Base-by-base conservation (phyloP, 2,113 vertebrate genomes). In the Nothobranchius kuhntae region DNA sequence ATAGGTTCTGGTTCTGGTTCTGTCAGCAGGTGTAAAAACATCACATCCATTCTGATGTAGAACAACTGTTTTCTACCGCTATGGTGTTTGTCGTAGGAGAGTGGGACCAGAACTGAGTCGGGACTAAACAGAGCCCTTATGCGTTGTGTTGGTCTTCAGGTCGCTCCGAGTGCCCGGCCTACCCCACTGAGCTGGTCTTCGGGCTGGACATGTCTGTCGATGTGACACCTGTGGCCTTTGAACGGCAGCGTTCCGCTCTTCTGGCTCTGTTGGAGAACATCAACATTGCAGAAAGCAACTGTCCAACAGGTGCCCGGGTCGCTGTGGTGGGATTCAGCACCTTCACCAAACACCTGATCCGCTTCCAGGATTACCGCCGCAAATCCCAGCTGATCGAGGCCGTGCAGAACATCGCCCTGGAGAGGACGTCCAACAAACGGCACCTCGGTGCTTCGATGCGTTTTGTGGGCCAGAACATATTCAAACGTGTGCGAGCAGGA, bases 131-230 rank as follows among this genome's bases (percentile, higher is more conserved):
- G 17, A 13, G 0, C 3, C 9, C 15, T 42, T 7, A 38, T 44
- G 12, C 40, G 14, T 17, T 11, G 6, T 40, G 6, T 7, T 36
- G 35, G 36, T 17, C 4, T 14, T 24, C 57, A 95, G 94, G 61
- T 65, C 53, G 15, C 9, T 72, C 76, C 0, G 68, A 45, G 0
- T 96, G 96, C 54, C 95, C 95, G 0, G 86, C 59, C 11, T 95
- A 93, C 82, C 96, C 93, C 42, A 95, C 94, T 0, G 95, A 98
- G 84, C 87, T 96, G 85, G 94, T 94, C 24, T 93, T 99, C 15
- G 94, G 90, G 44, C 83, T 98, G 38, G 96, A 97, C 80, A 93
- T 95, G 93, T 96, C 95, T 2, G 81, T 71, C 0, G 92, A 91
- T 0, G 90, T 96, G 75, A 85, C 82, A 0, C 60, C 71, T 13